Evolutionary conservation across 2,888 invertebrate species (phyloP).

Genomic region (Venusia cambrica): DNA sequence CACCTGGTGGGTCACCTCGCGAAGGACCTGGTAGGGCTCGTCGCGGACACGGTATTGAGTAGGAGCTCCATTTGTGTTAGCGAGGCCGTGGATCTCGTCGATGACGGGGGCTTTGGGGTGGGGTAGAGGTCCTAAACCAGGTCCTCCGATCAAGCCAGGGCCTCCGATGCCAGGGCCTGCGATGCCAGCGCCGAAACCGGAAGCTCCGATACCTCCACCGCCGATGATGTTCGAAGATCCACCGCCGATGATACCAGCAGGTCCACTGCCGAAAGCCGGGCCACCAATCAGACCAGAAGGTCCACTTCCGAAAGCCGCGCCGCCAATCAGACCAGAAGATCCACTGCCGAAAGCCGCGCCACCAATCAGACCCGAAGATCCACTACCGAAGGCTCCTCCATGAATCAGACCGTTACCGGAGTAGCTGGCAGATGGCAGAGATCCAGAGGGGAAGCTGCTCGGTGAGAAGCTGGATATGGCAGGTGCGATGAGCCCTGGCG

Average conservation of each 20-base stretch:
- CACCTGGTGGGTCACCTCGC: constrained; percentile 76
- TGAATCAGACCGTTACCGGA: constrained; percentile 48
- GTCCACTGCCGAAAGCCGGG: too few species aligned
- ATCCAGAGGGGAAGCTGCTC: constrained; percentile 67
- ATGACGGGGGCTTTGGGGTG: constrained; percentile 65
- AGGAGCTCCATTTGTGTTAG: constrained; percentile 64
- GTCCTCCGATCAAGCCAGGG: constrained; percentile 20
- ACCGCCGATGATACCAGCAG: constrained; percentile 31
- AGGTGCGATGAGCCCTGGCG: constrained; percentile 22
- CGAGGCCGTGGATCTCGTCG: constrained; percentile 63
- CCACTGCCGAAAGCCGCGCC: constrained; percentile 15
- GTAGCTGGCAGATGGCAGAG: constrained; percentile 64
- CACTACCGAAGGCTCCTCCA: constrained; percentile 26
- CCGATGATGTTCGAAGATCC: constrained; percentile 14
- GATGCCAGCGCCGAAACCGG: constrained; percentile 7
- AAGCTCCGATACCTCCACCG: constrained; percentile 13
- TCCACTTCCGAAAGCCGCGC: constrained; percentile 2
- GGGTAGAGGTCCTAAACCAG: constrained; percentile 34
- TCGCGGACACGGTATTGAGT: constrained; percentile 65
- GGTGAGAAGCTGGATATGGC: constrained; percentile 59
- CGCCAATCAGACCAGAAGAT: constrained; percentile 6
- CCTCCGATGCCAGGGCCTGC: constrained; percentile 8
- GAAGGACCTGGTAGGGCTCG: constrained; percentile 63
- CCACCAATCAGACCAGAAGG: constrained; percentile 21
- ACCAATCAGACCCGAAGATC: constrained; percentile 10